Evolutionary conservation across 2,888 invertebrate species (phyloP), one percentile per base, ranked within the genome.

Genomic region (Helicoverpa assulta): DNA sequence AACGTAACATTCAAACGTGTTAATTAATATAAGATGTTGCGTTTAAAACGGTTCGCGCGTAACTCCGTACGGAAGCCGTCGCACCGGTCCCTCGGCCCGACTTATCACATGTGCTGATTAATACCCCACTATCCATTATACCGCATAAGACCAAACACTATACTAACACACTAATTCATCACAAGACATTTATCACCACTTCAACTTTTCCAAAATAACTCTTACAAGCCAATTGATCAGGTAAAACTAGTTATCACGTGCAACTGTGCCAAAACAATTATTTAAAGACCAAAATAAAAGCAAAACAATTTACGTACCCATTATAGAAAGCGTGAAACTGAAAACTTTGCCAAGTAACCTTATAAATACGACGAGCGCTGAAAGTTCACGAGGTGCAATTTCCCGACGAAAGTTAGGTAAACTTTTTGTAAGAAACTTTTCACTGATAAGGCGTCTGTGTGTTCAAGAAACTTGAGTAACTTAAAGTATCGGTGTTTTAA

Each of bases 41-140:
- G 67, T 73, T 67, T 50, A 66, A 70, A 73, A 72, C 64, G 75
- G 63, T 67, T 61, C 67, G 75, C 83, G 78, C 85, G 84, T 86
- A 85, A 87, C 79, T 79, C 78, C 74, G 77, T 82, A 75, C 89
- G 87, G 89, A 85, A 88, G 89, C 86, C 79, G 84, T 85, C 85
- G 67, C 60, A 91, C 91, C 90, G 89, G 90, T 89, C 88, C 57
- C 76, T 57, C 72, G 65, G 60, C 73, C 84, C 52, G 76, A 84
- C 80, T 87, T 85, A 88, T 87, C 86, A 87, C 86, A 83, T 83
- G 78, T 77, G 77, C 82, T 68, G 69, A 83, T 82, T 86, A 85
- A 89, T 88, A 81, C 82, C 85, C 85, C 80, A 76, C 81, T 87
- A 86, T 87, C 86, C 78, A 85, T 86, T 85, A 83, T 71, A 67